A percentile compares a stretch with the other conserved stretches of the same genome.
Conservation (phyloP, 2,113 vertebrate species). For the Nothobranchius furzeri region DNA sequence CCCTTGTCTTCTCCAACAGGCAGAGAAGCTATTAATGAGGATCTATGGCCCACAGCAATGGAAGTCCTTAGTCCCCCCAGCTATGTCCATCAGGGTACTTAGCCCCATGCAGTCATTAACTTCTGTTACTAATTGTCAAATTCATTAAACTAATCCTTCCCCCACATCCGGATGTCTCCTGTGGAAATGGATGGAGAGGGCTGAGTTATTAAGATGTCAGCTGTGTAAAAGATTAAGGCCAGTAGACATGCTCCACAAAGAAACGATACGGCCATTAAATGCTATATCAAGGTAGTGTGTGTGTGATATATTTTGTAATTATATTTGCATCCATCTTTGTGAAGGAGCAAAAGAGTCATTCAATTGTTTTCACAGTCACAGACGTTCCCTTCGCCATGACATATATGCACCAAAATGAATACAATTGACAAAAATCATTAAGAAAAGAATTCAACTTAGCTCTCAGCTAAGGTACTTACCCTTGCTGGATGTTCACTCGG, state of each 20-base stretch:
- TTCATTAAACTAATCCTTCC: constrained; percentile 82
- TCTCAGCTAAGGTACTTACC: constrained; percentile 39
- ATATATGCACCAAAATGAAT: constrained; percentile 53
- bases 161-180: constrained; percentile 73
- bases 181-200: constrained; percentile 78
- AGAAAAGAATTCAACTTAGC: constrained; percentile 26
- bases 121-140: constrained; percentile 85
- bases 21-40: constrained; percentile 84
- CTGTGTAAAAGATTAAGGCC: constrained; percentile 78
- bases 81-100: constrained; percentile 81
- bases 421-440: constrained; percentile 18
- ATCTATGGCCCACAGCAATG: constrained; percentile 81
- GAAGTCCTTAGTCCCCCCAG: constrained; percentile 78
- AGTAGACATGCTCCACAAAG: constrained; percentile 75
- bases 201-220: constrained; percentile 82
- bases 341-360: constrained; percentile 54
- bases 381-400: constrained; percentile 55
- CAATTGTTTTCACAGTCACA: constrained; percentile 69
- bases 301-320: constrained; percentile 76
- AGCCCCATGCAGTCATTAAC: constrained; percentile 83
- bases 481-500: constrained; percentile 43
- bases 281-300: constrained; percentile 71
- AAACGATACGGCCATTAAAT: constrained; percentile 74
- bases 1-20: constrained; percentile 70
- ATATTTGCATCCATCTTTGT: constrained; percentile 74